Base-by-base conservation (phyloP, 2,888 invertebrate species). In the Amorpha juglandis region DNA sequence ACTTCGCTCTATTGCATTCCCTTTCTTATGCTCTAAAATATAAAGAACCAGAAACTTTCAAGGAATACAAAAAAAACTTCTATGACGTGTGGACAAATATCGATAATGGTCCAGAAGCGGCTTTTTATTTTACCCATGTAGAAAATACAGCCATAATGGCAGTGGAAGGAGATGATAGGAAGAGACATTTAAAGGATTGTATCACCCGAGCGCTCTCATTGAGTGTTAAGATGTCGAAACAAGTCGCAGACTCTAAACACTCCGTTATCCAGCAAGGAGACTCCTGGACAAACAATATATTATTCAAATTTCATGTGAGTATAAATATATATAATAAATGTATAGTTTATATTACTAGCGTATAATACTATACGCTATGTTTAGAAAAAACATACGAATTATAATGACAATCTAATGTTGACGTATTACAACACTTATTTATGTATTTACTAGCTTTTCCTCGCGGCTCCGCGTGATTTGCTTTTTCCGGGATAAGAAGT, bases 261-360 rank as follows among this genome's bases (percentile, higher is more conserved):
- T 73, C 73, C 3, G 72, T 83, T 0, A 76, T 84, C 27, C 73
- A 70, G 38, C 84, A 84, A 64, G 83, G 84, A 47, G 84, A 84
- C 52, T 68, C 74, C 35, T 84, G 84, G 84, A 79, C 76, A 0
- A 85, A 83, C 50, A 85, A 85, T 55, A 72, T 85, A n/a, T 72
- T 85, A 73, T 85, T 81, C 65, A 76, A 74, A 64, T 70, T 75
- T 62, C 66, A 79, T 62, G 75, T 75, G 63, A 74, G 73, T 71
- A 67, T 55, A 8, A 4, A 4, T 27, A 27, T n/a, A n/a, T n/a
- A n/a, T n/a, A n/a, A n/a, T n/a, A n/a, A n/a, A n/a, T n/a, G n/a
- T n/a, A n/a, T n/a, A n/a, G n/a, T n/a, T n/a, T n/a, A n/a, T 27
- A 3, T 27, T 27, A 27, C 1, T 27, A 27, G 27, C 27, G 27